phyloP scores from a whole-genome alignment of 2,888 invertebrate species.

The Dioctria rufipes region DNA sequence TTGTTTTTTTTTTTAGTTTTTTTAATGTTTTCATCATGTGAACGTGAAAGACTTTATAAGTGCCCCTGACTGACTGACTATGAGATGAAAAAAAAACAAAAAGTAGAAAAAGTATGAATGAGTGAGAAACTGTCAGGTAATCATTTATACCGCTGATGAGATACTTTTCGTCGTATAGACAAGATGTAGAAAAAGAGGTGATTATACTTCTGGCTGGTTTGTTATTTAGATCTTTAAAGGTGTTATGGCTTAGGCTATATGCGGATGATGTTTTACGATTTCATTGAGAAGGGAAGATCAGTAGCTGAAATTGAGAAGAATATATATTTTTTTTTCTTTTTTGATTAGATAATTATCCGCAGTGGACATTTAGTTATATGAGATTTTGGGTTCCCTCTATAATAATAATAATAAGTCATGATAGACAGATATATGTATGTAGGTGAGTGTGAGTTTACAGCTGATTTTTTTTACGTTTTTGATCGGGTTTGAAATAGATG shows the following conservation, averaged over 20 bases:
- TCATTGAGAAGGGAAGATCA: background rate
- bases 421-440: no score
- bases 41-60: no score
- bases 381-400: no score
- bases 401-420: no score
- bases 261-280: background rate
- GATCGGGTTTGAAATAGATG: no score
- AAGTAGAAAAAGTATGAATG: background rate
- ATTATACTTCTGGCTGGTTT: background rate
- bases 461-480: no score
- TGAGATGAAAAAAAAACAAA: no score
- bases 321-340: background rate
- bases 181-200: background rate
- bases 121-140: background rate
- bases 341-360: no score
- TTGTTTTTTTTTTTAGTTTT: background rate
- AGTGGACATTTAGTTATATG: no score
- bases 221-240: background rate
- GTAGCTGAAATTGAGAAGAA: conserved; percentile 1
- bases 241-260: background rate
- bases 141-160: background rate
- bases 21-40: no score
- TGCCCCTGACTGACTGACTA: no score
- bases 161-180: background rate
- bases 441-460: no score